Evolutionary conservation across 2,797 vertebrate genomes (phyloP).

Genomic region (Antennarius maculatus): DNA sequence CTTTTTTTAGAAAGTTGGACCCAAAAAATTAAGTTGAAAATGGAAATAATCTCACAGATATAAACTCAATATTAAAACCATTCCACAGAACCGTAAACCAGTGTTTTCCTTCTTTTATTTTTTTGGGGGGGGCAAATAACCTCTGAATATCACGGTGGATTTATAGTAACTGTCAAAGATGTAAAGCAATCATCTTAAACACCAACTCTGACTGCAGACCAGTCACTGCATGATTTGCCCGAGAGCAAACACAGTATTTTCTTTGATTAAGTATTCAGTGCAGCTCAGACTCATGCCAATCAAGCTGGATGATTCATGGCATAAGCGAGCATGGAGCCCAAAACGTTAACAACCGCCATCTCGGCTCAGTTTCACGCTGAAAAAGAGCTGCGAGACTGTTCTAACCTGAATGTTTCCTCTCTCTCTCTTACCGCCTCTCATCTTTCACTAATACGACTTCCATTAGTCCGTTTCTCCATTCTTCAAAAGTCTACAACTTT

Average conservation of each 20-base stretch:
- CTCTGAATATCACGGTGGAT: not conserved
- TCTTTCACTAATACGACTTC: slow-evolving; percentile 51
- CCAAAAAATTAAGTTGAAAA: too few relatives aligned
- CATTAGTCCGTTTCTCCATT: slow-evolving; percentile 54
- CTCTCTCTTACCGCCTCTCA: slow-evolving; percentile 1
- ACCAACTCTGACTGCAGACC: slow-evolving; percentile 31
- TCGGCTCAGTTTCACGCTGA: slow-evolving; percentile 22
- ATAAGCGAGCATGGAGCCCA: not conserved
- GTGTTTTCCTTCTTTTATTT: not conserved
- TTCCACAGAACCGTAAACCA: not conserved
- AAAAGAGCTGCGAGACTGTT: slow-evolving; percentile 15
- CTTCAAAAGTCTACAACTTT: slow-evolving; percentile 60
- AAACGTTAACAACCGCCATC: slow-evolving; percentile 4
- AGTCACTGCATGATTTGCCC: slow-evolving; percentile 24
- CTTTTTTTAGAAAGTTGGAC: too few relatives aligned
- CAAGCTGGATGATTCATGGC: slow-evolving; percentile 4
- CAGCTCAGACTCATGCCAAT: slow-evolving; percentile 13
- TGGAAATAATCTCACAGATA: not conserved
- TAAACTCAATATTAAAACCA: too few relatives aligned
- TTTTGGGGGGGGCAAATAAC: not conserved
- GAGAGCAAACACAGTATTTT: slow-evolving; percentile 25
- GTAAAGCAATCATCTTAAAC: slow-evolving; percentile 42
- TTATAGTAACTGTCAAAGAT: slow-evolving; percentile 38
- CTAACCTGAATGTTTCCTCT: slow-evolving; percentile 7
- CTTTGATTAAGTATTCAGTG: slow-evolving; percentile 14